Percentiles rank a stretch among this genome's conserved stretches.
Evolutionary conservation across 2,113 vertebrate species (phyloP).

Genomic region (Pithys albifrons): DNA sequence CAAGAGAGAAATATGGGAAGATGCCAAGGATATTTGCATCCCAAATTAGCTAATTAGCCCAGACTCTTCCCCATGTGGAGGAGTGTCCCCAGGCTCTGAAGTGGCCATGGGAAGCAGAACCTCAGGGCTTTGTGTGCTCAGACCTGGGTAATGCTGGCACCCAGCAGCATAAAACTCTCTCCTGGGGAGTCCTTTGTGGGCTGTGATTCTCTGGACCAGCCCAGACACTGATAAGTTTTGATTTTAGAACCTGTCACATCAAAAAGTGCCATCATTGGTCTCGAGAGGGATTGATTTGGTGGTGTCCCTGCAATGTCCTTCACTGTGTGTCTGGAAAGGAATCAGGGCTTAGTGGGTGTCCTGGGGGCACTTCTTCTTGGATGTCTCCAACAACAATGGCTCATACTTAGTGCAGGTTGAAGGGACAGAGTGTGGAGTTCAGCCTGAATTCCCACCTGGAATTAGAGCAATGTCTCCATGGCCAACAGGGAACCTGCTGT

Average conservation of each 20-base stretch:
- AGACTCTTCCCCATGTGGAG: not conserved
- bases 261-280: accelerated
- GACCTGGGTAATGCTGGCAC: no score
- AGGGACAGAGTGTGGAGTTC: accelerated
- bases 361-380: not conserved
- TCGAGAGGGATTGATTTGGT: not conserved
- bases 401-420: not conserved
- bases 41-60: not conserved
- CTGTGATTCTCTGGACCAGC: not conserved
- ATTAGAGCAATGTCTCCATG: accelerated
- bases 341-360: not conserved
- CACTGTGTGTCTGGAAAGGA: accelerated
- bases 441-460: not conserved
- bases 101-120: not conserved
- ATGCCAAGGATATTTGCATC: constrained; percentile 19
- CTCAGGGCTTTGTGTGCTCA: accelerated
- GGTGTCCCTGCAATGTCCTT: not conserved
- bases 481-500: not conserved
- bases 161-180: not conserved
- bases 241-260: accelerated
- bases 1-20: constrained; percentile 16
- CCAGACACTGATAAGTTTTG: accelerated
- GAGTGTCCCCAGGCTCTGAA: not conserved
- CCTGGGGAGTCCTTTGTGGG: not conserved
- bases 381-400: not conserved